Percentiles rank a stretch among this genome's conserved stretches.
phyloP scores from a whole-genome alignment of 1,140 invertebrate species.

The Hylaeus anthracinus region DNA sequence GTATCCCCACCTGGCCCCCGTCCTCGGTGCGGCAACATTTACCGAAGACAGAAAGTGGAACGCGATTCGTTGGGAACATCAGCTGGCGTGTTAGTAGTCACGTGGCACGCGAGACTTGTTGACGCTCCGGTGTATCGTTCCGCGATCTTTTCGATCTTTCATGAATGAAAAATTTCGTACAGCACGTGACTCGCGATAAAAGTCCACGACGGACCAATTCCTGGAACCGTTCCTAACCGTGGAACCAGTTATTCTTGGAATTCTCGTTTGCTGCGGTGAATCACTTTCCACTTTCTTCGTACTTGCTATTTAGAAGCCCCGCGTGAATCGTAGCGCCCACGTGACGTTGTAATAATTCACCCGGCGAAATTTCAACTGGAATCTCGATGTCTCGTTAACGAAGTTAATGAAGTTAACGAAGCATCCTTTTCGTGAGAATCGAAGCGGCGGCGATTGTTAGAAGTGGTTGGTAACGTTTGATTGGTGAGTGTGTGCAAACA shows the following conservation, averaged over 20 bases:
- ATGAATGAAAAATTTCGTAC: conserved; percentile 46
- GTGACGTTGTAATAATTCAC: neutral
- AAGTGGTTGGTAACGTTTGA: neutral
- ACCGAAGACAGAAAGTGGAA: neutral
- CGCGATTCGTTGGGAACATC: neutral
- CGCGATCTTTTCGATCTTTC: neutral
- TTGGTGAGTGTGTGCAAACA: too few species aligned
- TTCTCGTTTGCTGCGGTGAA: conserved; percentile 12
- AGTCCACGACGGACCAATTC: neutral
- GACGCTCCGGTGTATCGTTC: neutral
- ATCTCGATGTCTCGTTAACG: neutral
- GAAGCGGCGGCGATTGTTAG: neutral
- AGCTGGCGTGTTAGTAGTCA: conserved; percentile 41
- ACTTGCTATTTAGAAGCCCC: neutral
- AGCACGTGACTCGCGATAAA: neutral
- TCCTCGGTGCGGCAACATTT: too few species aligned
- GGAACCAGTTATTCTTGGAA: conserved; percentile 37
- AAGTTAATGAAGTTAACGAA: too few species aligned
- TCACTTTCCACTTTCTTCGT: conserved; percentile 19
- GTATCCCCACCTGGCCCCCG: too few species aligned
- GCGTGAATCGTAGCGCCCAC: neutral
- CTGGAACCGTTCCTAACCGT: neutral
- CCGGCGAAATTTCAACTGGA: neutral
- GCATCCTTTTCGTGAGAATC: neutral
- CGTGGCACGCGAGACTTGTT: neutral